Evolutionary conservation across 2,797 vertebrate genomes (phyloP).

Genomic region (Phrynocephalus forsythii): DNA sequence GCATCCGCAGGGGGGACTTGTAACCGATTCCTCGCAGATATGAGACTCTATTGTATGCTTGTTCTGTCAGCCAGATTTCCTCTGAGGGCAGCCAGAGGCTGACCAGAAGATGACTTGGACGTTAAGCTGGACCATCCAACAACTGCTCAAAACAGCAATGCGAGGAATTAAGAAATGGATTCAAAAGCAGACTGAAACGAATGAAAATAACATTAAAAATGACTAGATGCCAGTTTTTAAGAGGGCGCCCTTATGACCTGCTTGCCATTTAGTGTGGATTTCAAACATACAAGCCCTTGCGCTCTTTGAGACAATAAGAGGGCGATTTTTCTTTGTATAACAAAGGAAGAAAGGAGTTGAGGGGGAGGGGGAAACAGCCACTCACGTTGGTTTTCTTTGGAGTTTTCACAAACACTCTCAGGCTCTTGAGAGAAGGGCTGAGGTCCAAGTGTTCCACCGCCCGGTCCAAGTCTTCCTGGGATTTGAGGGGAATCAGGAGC

Average conservation of each 20-base stretch:
- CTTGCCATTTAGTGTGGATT: conserved; percentile 20
- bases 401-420: conserved; percentile 87
- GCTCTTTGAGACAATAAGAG: conserved; percentile 46
- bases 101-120: not conserved
- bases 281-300: conserved; percentile 18
- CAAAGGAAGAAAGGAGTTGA: conserved; percentile 13
- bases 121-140: not conserved
- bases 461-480: conserved; percentile 91
- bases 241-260: not conserved
- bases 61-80: not conserved
- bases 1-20: too few relatives aligned
- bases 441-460: conserved; percentile 83
- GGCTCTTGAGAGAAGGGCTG: conserved; percentile 83
- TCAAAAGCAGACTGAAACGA: not conserved
- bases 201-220: not conserved
- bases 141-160: not conserved
- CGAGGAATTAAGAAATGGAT: not conserved
- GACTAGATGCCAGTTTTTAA: not conserved
- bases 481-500: conserved; percentile 88
- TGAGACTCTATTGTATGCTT: too few relatives aligned
- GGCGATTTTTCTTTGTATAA: conserved; percentile 3
- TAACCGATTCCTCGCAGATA: too few relatives aligned
- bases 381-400: conserved; percentile 88
- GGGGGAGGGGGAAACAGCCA: conserved; percentile 42
- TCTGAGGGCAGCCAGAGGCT: not conserved